Percentiles rank a stretch among this genome's conserved stretches.
Evolutionary conservation across 2,888 invertebrate species (phyloP).

Genomic region (Busseola fusca): DNA sequence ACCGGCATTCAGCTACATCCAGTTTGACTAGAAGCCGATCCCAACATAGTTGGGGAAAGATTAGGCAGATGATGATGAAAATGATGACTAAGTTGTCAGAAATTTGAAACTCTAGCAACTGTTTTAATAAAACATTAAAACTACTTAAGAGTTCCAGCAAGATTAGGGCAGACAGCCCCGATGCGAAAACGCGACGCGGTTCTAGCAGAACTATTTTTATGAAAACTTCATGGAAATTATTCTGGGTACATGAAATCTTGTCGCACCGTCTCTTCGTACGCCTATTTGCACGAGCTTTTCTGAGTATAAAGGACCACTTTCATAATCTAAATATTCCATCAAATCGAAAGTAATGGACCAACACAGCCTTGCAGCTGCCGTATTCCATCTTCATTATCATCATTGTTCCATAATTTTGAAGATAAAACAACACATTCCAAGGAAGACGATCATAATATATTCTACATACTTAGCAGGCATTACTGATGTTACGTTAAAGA

Average conservation of each 20-base stretch:
- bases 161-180: too few species aligned
- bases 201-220: too few species aligned
- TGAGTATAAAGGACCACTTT: too few species aligned
- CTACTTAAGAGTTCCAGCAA: background rate
- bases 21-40: too few species aligned
- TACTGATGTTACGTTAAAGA: constrained; percentile 25
- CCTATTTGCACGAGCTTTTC: background rate
- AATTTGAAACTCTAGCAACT: background rate
- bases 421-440: constrained; percentile 21
- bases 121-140: background rate
- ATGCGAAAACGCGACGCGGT: too few species aligned
- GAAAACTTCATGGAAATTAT: too few species aligned
- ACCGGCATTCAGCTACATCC: too few species aligned
- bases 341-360: background rate
- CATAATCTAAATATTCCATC: background rate
- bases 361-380: background rate
- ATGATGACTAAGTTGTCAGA: too few species aligned
- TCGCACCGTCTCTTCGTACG: background rate
- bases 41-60: too few species aligned
- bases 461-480: constrained; percentile 18
- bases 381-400: constrained; percentile 6
- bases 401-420: constrained; percentile 1
- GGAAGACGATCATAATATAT: constrained; percentile 7
- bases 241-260: background rate
- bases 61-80: too few species aligned